phyloP scores from a whole-genome alignment of 2,797 vertebrate species.

The Euthynnus affinis region DNA sequence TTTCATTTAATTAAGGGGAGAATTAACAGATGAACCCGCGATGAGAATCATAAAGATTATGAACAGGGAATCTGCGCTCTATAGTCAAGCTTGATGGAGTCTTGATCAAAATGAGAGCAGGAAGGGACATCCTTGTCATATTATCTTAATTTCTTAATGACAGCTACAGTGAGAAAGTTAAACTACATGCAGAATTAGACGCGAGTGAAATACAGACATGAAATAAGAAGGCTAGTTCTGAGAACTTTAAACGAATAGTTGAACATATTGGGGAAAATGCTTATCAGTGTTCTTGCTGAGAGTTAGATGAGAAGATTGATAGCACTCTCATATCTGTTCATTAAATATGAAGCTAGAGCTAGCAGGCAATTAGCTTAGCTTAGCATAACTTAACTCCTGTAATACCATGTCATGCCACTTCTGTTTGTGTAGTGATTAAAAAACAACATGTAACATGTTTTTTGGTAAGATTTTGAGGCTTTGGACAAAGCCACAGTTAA shows the following conservation, averaged over 20 bases:
- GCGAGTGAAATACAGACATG: background rate
- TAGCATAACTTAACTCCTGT: too few species aligned
- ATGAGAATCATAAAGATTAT: conserved; percentile 20
- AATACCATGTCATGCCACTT: too few species aligned
- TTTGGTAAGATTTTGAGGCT: too few species aligned
- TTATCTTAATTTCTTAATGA: conserved; percentile 3
- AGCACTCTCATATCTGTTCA: too few species aligned
- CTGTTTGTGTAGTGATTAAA: too few species aligned
- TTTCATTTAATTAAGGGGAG: conserved; percentile 58
- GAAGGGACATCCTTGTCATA: background rate
- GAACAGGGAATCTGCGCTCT: conserved; percentile 4
- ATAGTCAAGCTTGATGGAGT: conserved; percentile 16
- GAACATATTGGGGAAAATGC: background rate
- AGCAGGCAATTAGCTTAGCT: too few species aligned
- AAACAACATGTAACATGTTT: too few species aligned
- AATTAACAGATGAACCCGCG: conserved; percentile 26
- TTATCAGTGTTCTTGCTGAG: too few species aligned
- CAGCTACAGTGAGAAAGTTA: background rate
- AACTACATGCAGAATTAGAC: conserved; percentile 1
- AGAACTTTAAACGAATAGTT: background rate
- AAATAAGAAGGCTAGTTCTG: background rate
- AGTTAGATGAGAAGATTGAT: too few species aligned
- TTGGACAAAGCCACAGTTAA: too few species aligned
- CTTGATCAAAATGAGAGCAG: conserved; percentile 9
- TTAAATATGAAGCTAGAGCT: too few species aligned